phyloP scores from a whole-genome alignment of 2,113 vertebrate genomes.

The Apteryx owenii region DNA sequence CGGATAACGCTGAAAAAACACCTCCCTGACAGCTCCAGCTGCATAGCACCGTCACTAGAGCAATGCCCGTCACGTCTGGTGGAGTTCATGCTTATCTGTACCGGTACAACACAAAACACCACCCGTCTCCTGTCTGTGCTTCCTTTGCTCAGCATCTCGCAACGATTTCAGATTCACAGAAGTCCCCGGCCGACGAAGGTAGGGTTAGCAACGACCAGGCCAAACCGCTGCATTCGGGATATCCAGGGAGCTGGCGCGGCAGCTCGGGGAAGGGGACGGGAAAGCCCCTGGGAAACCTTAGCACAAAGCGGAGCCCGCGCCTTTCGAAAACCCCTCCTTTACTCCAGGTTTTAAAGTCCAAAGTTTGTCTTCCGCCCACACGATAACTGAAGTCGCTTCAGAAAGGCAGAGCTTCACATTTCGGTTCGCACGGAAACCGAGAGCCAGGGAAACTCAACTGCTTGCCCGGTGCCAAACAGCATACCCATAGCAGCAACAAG shows the following conservation, averaged over 20 bases:
- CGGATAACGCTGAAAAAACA: neutral
- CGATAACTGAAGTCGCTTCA: neutral
- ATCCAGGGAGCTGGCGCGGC: neutral
- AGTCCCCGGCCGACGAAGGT: accelerated
- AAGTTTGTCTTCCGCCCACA: neutral
- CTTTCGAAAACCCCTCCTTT: neutral
- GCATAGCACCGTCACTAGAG: neutral
- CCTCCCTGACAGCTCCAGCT: neutral
- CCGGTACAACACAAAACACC: accelerated
- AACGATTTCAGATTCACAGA: neutral
- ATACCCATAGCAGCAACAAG: neutral
- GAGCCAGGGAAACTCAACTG: accelerated
- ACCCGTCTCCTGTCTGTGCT: neutral
- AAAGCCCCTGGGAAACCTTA: neutral
- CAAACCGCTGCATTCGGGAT: neutral
- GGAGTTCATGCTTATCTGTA: neutral
- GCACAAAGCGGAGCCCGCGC: too few species aligned
- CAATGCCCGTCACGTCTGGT: neutral
- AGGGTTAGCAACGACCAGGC: neutral
- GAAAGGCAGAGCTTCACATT: neutral
- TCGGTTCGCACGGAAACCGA: neutral
- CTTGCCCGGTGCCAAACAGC: neutral
- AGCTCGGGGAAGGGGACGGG: neutral
- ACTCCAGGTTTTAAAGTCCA: neutral
- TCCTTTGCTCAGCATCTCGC: neutral